Evolutionary conservation across 2,797 vertebrate species (phyloP), one percentile per base, ranked within the genome.

Genomic region (Sphenopsis melanotis): DNA sequence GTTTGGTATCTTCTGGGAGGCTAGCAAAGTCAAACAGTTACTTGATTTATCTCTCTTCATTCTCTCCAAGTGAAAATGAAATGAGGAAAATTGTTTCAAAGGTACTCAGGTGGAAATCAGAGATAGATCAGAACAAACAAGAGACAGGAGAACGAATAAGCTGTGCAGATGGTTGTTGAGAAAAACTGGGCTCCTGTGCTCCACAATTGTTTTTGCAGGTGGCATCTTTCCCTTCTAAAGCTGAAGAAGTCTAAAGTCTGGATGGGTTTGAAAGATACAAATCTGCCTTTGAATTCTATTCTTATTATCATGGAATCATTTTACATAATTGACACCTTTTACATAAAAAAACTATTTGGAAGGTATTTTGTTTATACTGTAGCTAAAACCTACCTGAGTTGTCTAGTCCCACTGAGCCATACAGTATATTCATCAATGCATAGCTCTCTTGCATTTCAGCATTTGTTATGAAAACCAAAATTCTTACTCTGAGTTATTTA

Each of bases 401-500:
- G 46, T 83, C 93, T 90, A 79, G 89, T 91, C 84, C 50, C 76
- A 47, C 46, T 89, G 87, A 97, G 94, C 76, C 70, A 77, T 87
- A 69, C 49, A 84, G 64, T 84, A 71, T 86, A 92, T 93, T 89
- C 77, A 89, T 94, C 96, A 96, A 89, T 93, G 84, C 92, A 89
- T 75, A 89, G 60, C 78, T 95, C 72, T 94, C 76, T 94, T 93
- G 42, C 85, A 94, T 97, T 97, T 96, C 94, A 88, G 76, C 88
- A 83, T 97, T 94, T 96, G 82, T 97, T 97, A 95, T 96, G 95
- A 95, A 94, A 97, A 96, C 79, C 55, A 83, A 93, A 96, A 94
- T 94, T 95, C 95, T 95, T 93, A 96, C 94, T 96, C 80, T 83
- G 68, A 95, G 93, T 88, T 97, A 96, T 96, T 97, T 97, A 90